phyloP scores from a whole-genome alignment of 2,113 vertebrate genomes.

The Nannobrachium achirus region DNA sequence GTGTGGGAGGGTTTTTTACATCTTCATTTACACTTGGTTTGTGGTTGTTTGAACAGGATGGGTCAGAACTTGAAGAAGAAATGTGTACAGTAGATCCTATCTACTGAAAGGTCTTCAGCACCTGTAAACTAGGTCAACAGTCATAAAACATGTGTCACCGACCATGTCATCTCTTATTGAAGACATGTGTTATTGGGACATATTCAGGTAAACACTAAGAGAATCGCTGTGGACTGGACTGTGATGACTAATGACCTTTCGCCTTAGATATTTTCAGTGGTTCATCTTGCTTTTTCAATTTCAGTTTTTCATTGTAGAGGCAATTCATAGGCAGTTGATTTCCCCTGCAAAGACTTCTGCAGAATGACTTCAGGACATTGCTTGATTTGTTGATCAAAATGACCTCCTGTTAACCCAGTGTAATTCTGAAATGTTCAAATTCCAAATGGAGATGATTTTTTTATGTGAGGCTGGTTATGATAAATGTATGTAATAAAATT shows the following conservation, averaged over 20 bases:
- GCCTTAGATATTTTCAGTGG: not conserved
- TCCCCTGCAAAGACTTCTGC: conserved; percentile 1
- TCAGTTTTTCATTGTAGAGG: conserved; percentile 3
- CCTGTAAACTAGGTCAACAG: conserved; percentile 54
- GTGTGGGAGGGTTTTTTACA: too few species aligned
- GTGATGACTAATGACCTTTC: not conserved
- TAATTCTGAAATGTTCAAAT: too few species aligned
- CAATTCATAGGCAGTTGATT: not conserved
- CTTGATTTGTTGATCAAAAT: not conserved
- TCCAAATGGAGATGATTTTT: too few species aligned
- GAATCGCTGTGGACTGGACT: not conserved
- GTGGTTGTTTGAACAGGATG: not conserved
- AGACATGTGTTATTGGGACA: conserved; percentile 29
- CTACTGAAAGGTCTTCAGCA: not conserved
- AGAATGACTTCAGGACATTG: not conserved
- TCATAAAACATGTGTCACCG: conserved; percentile 23
- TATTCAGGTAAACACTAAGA: conserved; percentile 33
- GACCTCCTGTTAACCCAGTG: too few species aligned
- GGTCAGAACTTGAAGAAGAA: not conserved
- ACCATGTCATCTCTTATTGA: conserved; percentile 30
- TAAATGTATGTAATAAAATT: too few species aligned
- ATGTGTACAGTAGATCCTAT: not conserved
- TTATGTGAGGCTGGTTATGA: too few species aligned
- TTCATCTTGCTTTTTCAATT: conserved; percentile 29
- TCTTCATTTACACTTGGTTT: not conserved